Base-by-base conservation (phyloP, 1,140 invertebrate species). In the Drosophila pandora region DNA sequence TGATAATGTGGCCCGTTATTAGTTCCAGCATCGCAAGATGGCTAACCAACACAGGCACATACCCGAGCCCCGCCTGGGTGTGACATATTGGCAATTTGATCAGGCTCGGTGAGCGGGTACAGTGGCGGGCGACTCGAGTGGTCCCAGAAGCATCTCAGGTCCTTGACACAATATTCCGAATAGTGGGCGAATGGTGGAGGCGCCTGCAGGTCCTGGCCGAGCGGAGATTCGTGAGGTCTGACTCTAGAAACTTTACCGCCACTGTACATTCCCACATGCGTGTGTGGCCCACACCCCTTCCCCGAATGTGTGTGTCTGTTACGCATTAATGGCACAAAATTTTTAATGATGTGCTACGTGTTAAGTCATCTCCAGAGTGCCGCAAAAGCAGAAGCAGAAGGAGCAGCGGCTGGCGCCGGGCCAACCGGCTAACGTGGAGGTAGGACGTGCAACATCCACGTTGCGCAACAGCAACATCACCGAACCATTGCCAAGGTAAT, bases 341-440 rank as follows among this genome's bases (percentile, higher is more conserved):
- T 87, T 87, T 87, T 87, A 87, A 87, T 87, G 83, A 87, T 88
- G 83, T 87, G 79, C 83, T 87, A 87, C 83, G 83, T 87, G 83
- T 87, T 76, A 87, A 87, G 83, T 87, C 84, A 88, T 87, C 83
- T 87, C 83, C 79, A 88, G 83, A 87, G 83, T 84, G 80, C 83
- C 82, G 70, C 79, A 84, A 83, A 83, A 56, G 73, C 34, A 37
- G 34, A 37, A 37, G 34, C 2, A 37, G 57, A 43, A 39, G 10
- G 2, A 39, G 37, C 13, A 43, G 4, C 10, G 7, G 41, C 41
- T 17, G 13, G 21, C 21, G 41, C 41, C 21, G 13, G 3, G 6
- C 13, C 43, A 23, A 8, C 17, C 9, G 13, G 71, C 62, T 28
- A 68, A 55, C 64, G 17, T 67, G 64, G 65, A 69, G 68, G 63